These are phyloP conservation scores for Connochaetes taurinus DNA, from an alignment of 2,113 vertebrate genomes.

Conservation along the genomic window DNA sequence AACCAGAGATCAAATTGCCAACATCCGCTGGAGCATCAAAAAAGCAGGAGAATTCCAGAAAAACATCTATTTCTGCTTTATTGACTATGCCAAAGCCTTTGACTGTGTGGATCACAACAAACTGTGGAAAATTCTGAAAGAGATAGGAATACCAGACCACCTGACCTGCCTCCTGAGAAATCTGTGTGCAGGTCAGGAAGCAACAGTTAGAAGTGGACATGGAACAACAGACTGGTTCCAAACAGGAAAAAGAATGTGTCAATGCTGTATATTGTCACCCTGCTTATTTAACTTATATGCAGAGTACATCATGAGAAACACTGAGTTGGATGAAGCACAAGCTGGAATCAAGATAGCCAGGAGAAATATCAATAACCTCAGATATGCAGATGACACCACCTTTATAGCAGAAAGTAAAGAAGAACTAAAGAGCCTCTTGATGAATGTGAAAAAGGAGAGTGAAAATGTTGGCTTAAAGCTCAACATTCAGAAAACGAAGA, in stretches of 20 bases:
- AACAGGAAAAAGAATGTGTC: not conserved
- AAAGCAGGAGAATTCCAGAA: not conserved
- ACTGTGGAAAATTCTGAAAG: not conserved
- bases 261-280: not conserved
- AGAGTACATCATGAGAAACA: not conserved
- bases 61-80: not conserved
- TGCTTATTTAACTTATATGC: not conserved
- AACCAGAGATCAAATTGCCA: no score
- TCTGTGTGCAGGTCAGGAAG: not conserved
- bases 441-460: not conserved
- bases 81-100: not conserved
- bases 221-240: not conserved
- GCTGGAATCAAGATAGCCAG: not conserved
- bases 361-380: not conserved
- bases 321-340: not conserved
- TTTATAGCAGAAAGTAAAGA: not conserved
- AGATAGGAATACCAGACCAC: rapidly evolving
- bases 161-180: not conserved
- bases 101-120: not conserved
- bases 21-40: not conserved
- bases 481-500: not conserved
- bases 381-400: not conserved
- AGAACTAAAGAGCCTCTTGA: not conserved
- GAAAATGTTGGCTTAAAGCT: not conserved
- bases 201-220: not conserved